Conservation (phyloP, 2,797 vertebrate species). For the Malacoraja senta region DNA sequence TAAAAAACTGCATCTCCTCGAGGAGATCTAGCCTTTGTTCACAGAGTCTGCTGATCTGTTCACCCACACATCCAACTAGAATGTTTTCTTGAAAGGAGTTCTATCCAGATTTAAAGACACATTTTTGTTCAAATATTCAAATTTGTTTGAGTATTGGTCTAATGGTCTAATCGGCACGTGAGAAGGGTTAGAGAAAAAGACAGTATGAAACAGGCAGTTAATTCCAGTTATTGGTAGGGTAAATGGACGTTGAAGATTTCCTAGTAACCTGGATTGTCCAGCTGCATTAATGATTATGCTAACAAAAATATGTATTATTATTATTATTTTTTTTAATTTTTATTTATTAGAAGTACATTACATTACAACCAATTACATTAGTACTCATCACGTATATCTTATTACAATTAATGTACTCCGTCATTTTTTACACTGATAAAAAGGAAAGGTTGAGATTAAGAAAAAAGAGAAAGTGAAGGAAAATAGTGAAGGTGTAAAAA, state of each 20-base stretch:
- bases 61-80: not conserved
- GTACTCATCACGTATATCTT: no score
- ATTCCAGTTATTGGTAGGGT: not conserved
- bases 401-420: no score
- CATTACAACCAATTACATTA: no score
- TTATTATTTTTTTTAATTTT: no score
- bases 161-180: not conserved
- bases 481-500: no score
- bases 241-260: not conserved
- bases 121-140: not conserved
- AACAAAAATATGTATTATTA: not conserved
- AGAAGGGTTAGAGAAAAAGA: no score
- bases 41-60: not conserved
- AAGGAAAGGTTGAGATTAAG: no score
- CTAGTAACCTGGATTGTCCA: not conserved
- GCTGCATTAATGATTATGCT: not conserved
- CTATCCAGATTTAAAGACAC: not conserved
- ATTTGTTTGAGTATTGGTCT: not conserved
- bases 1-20: not conserved
- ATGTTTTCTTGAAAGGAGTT: not conserved
- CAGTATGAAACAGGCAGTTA: no score
- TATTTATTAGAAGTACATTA: no score
- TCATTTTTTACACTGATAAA: no score
- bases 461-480: no score
- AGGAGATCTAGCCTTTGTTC: not conserved